Base-by-base conservation (phyloP, 2,888 invertebrate genomes). In the Napeogenes inachia region DNA sequence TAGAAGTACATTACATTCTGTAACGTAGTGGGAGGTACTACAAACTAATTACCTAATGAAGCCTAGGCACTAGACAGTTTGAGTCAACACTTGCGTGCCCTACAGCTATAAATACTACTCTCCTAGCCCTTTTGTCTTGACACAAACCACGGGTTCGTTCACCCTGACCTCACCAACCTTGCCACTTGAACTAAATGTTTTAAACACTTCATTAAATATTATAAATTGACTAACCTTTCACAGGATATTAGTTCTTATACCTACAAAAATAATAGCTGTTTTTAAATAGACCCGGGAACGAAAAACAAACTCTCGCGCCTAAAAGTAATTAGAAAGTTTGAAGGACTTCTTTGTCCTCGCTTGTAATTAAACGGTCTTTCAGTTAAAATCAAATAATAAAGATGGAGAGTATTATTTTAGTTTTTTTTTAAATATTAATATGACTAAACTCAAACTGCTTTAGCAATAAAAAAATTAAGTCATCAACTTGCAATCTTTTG, bases 91-190 rank as follows among this genome's bases (percentile, higher is more conserved):
- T 81, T 60, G 86, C 84, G 80, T 87, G 85, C 69, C 70, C 62
- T 66, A 67, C 61, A 65, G 68, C 75, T 68, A 78, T 81, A 75
- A 77, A 75, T 73, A 71, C 68, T 72, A 21, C 74, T 68, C 77
- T 80, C 69, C 68, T 75, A 74, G 77, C 73, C 68, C 69, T 65
- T 33, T 61, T 61, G 66, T 64, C 64, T 54, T 59, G 56, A 62
- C 66, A 68, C 60, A 66, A 58, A 63, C 56, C 63, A 50, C 58
- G 61, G 69, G 84, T 81, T 85, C 83, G 81, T 81, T 82, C 76
- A 81, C 83, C 79, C 79, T 84, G 82, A 85, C 84, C 84, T 84
- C 79, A 82, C 76, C 75, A 84, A 84, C 85, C 81, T 83, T 81
- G 81, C 77, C 75, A 78, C 77, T 76, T 77, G 75, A 73, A 80